Base-by-base conservation (phyloP, 2,113 vertebrate species). In the Lepus timidus region DNA sequence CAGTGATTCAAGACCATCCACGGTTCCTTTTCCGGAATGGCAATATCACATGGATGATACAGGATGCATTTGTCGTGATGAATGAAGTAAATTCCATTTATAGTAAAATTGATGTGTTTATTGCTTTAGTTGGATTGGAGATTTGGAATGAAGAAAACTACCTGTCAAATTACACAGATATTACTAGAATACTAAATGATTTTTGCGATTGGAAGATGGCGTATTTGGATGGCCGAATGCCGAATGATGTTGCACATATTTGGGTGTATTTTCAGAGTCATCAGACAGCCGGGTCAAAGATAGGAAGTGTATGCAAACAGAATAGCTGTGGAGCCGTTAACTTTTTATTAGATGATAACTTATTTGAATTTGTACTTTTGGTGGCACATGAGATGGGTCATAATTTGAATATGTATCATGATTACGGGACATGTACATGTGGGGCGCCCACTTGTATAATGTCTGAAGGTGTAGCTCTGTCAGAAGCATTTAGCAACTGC, bases 401-500 rank as follows among this genome's bases (percentile, higher is more conserved):
- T 73, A 71, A 55, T 33, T 4, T 73, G n/a, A 33, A 70, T 27
- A 61, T 74, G 52, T 20, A 3, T 39, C 85, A 87, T 44, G 85
- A 87, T 74, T 14, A 0, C 17, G 8, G 19, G 6, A 29, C 7
- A 9, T 74, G 68, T 25, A 8, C 5, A 27, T 39, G 64, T 58
- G n/a, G 19, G 51, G 13, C 33, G 6, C 5, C 11, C 9, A 36
- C 1, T 0, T 80, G 75, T 23, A 55, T 70, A n/a, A 80, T 70
- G 49, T 68, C 11, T 16, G 13, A 1, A 68, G 17, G 20, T 39
- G 0, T 16, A n/a, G 4, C 89, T 0, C 7, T 88, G 95, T 10
- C 16, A 44, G 29, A 20, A 39, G 39, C 9, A 0, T 97, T 98
- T 88, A 98, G 97, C 87, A 97, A 98, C 36, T 98, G 75, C 44